These are phyloP conservation scores for Hydrozoanthus tunicans DNA, from an alignment of 64 coral and sea anemone genomes.

Conservation along the genomic window DNA sequence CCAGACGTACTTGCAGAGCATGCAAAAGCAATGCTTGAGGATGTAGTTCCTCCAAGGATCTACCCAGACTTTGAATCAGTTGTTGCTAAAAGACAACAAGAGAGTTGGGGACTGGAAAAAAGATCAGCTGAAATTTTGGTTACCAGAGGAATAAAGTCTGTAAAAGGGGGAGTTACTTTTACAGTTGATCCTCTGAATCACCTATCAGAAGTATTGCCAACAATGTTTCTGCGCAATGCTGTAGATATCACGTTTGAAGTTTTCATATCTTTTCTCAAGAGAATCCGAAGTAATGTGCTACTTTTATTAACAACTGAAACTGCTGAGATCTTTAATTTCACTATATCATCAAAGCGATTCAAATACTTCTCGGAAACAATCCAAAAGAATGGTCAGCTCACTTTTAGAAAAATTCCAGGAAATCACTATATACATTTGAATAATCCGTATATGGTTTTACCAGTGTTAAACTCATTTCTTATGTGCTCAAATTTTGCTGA, in stretches of 20 bases:
- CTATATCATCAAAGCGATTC: too few relatives aligned
- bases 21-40: slow-evolving; percentile 23
- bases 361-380: neutral
- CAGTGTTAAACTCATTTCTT: slow-evolving; percentile 35
- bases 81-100: neutral
- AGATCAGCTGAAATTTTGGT: slow-evolving; percentile 3
- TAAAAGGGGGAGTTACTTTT: neutral
- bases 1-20: slow-evolving; percentile 32
- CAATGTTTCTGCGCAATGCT: neutral
- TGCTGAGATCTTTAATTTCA: too few relatives aligned
- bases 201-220: neutral
- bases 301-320: neutral
- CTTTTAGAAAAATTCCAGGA: neutral
- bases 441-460: slow-evolving; percentile 1
- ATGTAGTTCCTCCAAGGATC: neutral
- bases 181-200: neutral
- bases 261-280: slow-evolving; percentile 26
- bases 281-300: neutral
- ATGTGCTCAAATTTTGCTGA: neutral
- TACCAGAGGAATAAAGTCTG: neutral
- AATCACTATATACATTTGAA: slow-evolving; percentile 45
- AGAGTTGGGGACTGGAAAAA: neutral
- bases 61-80: slow-evolving; percentile 8
- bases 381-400: neutral
- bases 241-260: neutral